Conservation (phyloP, 2,113 vertebrate genomes). For the Oreochromis aureus region DNA sequence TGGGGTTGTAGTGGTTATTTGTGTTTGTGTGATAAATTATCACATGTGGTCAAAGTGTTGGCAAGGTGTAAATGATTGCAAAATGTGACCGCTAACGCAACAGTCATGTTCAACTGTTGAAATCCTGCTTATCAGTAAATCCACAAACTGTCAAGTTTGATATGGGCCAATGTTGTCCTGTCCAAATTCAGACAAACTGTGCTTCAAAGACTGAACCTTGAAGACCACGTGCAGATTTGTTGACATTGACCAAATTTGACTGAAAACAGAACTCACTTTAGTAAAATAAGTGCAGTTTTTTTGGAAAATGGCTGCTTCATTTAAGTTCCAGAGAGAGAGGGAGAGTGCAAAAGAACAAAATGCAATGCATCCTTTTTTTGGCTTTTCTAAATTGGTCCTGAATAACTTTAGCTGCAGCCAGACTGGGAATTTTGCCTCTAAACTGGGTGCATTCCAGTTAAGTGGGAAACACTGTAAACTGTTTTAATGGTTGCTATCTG, state of each 20-base stretch:
- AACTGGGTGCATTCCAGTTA: background rate
- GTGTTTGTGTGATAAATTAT: background rate
- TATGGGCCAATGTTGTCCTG: background rate
- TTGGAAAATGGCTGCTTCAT: background rate
- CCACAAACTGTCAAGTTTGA: background rate
- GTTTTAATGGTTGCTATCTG: background rate
- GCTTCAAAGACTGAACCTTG: background rate
- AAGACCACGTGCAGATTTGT: background rate
- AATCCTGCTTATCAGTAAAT: background rate
- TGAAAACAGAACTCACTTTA: background rate
- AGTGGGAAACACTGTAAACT: background rate
- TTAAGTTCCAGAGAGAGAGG: background rate
- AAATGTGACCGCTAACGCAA: background rate
- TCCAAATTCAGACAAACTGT: background rate
- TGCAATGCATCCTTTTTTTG: background rate
- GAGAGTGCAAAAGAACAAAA: background rate
- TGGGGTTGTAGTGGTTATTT: background rate
- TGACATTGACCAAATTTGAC: background rate
- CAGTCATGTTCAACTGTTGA: background rate
- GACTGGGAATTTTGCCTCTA: background rate
- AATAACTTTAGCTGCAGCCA: background rate
- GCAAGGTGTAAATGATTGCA: background rate
- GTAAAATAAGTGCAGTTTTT: background rate
- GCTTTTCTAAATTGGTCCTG: background rate
- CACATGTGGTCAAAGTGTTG: background rate